These are phyloP conservation scores for Acanthaster planci DNA, from an alignment of 35 echinoderm and acorn worm genomes.

Conservation along the genomic window DNA sequence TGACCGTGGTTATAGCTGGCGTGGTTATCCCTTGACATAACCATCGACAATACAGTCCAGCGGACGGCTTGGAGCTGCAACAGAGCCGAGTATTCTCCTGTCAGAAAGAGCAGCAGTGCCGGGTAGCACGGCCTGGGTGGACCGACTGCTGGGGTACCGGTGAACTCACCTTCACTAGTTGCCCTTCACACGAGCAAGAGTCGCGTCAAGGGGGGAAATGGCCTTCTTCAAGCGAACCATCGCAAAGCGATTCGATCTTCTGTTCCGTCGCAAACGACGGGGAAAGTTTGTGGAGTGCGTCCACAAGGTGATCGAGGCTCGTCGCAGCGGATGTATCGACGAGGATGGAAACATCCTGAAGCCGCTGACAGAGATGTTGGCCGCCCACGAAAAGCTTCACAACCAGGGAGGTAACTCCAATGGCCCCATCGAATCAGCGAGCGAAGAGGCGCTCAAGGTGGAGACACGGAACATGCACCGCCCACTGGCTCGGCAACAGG, in stretches of 20 bases:
- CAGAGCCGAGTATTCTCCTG: not conserved
- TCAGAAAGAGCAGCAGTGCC: not conserved
- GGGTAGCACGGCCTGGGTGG: not conserved
- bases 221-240: constrained; percentile 60
- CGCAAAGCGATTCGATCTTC: constrained; percentile 39
- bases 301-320: constrained; percentile 79
- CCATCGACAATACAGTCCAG: not conserved
- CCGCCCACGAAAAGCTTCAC: constrained; percentile 18
- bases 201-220: constrained; percentile 12
- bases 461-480: not conserved
- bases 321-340: constrained; percentile 84
- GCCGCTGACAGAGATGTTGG: constrained; percentile 34
- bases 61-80: not conserved
- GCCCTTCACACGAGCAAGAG: too few species aligned
- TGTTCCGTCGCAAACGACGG: constrained; percentile 45
- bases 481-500: not conserved
- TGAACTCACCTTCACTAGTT: too few species aligned
- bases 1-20: not conserved
- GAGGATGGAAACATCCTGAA: constrained; percentile 74
- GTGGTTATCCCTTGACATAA: not conserved
- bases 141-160: too few species aligned
- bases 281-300: constrained; percentile 76
- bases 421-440: not conserved
- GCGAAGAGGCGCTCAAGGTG: constrained; percentile 8
- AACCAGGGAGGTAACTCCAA: not conserved